Base-by-base conservation (phyloP, 1,140 invertebrate species). In the Polypedilum vanderplanki region DNA sequence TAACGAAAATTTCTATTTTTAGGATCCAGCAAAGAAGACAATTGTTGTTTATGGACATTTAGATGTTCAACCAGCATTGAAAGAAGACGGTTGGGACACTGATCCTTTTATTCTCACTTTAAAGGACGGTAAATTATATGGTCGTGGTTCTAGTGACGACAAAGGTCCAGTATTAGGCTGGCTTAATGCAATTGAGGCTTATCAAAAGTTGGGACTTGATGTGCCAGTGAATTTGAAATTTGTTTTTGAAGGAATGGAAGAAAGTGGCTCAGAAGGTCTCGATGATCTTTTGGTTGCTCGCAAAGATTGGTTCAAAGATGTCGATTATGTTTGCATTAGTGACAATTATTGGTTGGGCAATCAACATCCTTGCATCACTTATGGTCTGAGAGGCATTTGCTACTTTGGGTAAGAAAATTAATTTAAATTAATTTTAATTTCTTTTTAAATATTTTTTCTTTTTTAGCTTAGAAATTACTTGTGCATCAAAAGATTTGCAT, bases 341-440 rank as follows among this genome's bases (percentile, higher is more conserved):
- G 98, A 99, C 81, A 99, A 98, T 85, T 99, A 99, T 80, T 99
- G 97, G 98, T 83, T 99, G 18, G 97, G 97, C 7, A 98, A 92
- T 46, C 92, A 90, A 10, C 97, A 97, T 81, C 98, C 98, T 0
- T 99, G 97, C 82, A 88, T 99, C 64, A 99, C 97, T 1, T 99
- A 99, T 85, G 97, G 97, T 5, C 87, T 99, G 0, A 87, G 96
- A 79, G 98, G 98, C 15, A 88, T 98, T 65, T 95, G 91, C 80
- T 98, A 98, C 81, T 99, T 97, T 81, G 89, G 88, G 78, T 33
- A 5, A 33, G 24, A 33, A n/a, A n/a, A n/a, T n/a, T n/a, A n/a
- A 33, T 33, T 33, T 3, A 33, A 33, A 33, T 33, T 33, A 5
- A 33, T 5, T 3, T 33, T 5, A 33, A 3, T 33, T 33, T 33